Base-by-base conservation (phyloP, 1,140 invertebrate species). In the Drosophila virilis region DNA sequence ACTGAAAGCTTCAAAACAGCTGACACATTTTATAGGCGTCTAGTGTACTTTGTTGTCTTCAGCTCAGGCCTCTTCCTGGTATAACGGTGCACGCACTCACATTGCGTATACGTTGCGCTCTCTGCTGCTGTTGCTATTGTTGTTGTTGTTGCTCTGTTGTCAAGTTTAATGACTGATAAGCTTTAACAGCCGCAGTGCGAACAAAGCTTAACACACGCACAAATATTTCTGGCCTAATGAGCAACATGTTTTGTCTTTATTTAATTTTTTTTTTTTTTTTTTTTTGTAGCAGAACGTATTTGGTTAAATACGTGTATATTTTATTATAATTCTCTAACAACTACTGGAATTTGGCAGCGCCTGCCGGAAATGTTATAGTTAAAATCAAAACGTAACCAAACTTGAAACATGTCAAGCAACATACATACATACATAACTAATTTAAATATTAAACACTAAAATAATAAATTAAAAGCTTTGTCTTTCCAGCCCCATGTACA, bases 91-190 rank as follows among this genome's bases (percentile, higher is more conserved):
- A 81, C 68, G 52, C 78, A 74, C 48, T 64, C 68, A 45, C 9
- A 57, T 60, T 74, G 45, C 62, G 69, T 67, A 79, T 79, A 75
- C 57, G 43, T 33, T 69, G 62, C 46, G 69, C 77, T 71, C 3
- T 75, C 61, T 77, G 57, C 45, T 70, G 13, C 54, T 58, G 48
- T 37, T 28, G 22, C 13, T 58, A 28, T 12, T 50, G 17, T 6
- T 58, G 35, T 37, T 40, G 59, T 69, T 82, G 74, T 58, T 59
- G 57, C 17, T 69, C 43, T 51, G 42, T 54, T 73, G 71, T 55
- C 37, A 74, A 88, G 83, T 89, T 88, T 83, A 88, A 88, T 88
- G 83, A 88, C 83, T 88, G 83, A 86, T 86, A 86, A 86, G 65
- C 70, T 52, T 59, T 15, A 64, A 72, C 64, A 72, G 66, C 50